Base-by-base conservation (phyloP, 2,888 invertebrate species). In the Synergus umbraculus region DNA sequence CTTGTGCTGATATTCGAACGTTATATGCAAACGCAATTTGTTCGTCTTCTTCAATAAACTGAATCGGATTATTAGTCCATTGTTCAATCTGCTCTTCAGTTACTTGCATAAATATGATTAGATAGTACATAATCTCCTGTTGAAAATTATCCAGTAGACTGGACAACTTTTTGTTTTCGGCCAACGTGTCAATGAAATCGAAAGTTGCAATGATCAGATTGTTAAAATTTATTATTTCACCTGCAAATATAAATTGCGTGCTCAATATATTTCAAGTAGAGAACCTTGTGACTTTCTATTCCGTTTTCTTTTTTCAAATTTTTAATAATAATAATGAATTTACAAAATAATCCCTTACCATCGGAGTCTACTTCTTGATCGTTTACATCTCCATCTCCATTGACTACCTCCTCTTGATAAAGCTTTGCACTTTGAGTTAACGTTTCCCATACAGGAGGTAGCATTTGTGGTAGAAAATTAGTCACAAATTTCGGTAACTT, bases 21-120 rank as follows among this genome's bases (percentile, higher is more conserved):
- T 95, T 95, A 83, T 95, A 94, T 37, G 94, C 94, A 81, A 93
- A 94, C 0, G 94, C 94, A 64, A 93, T 93, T 81, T 95, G 94
- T 87, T 95, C 95, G 86, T 96, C 95, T 87, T 96, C 95, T 85
- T 95, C 95, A 8, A 96, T 94, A 92, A 95, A 96, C 87, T 94
- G 94, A 87, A 95, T 95, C 0, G 95, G 94, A 91, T 94, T 94
- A 29, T 92, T 93, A 64, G 93, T 93, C 95, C 95, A 96, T 60
- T 93, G 89, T 81, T 94, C 93, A 63, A 94, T 93, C 92, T 95
- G 95, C 82, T 95, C 95, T 83, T 95, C 94, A 0, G 95, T 95
- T 79, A 96, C 95, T 92, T 96, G 95, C 93, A 95, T 95, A 86
- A 95, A 96, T 22, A 95, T 93, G 76, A 96, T 93, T 69, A 95